Evolutionary conservation across 2,797 vertebrate species (phyloP).

Genomic region (Eupleurogrammus muticus): DNA sequence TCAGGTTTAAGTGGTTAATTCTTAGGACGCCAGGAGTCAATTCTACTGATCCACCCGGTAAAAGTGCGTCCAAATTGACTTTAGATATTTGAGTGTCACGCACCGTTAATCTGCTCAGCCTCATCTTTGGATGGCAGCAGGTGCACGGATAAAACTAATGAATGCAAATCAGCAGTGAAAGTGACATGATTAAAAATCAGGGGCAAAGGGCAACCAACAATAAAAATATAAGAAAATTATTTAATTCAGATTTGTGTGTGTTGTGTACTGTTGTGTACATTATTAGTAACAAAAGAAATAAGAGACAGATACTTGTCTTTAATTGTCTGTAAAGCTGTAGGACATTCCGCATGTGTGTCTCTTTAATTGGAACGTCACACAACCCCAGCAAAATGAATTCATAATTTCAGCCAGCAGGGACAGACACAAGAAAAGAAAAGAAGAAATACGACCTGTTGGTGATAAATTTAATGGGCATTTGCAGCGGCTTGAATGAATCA

Average conservation of each 20-base stretch:
- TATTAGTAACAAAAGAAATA: too few relatives aligned
- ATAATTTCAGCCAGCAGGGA: too few relatives aligned
- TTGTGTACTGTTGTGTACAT: too few relatives aligned
- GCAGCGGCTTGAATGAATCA: too few relatives aligned
- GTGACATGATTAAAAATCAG: conserved; percentile 37
- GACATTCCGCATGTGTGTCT: too few relatives aligned
- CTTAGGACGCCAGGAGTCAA: conserved; percentile 32
- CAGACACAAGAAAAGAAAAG: too few relatives aligned
- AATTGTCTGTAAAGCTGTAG: too few relatives aligned
- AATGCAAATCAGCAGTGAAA: conserved; percentile 55
- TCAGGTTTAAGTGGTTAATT: conserved; percentile 42
- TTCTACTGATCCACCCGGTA: conserved; percentile 35
- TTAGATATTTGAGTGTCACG: conserved; percentile 50
- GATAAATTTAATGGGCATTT: too few relatives aligned
- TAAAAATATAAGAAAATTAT: conserved; percentile 32
- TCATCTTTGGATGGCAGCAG: conserved; percentile 66
- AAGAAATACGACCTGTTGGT: too few relatives aligned
- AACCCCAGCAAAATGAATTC: too few relatives aligned
- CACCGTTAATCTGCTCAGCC: conserved; percentile 53
- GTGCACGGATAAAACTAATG: conserved; percentile 62
- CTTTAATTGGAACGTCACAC: too few relatives aligned
- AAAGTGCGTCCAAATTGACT: conserved; percentile 47
- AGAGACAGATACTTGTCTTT: too few relatives aligned
- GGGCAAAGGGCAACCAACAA: conserved; percentile 42
- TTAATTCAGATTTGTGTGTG: neutral